These are phyloP conservation scores for Macropis europaea DNA, from an alignment of 2,888 invertebrate genomes.

Conservation along the genomic window DNA sequence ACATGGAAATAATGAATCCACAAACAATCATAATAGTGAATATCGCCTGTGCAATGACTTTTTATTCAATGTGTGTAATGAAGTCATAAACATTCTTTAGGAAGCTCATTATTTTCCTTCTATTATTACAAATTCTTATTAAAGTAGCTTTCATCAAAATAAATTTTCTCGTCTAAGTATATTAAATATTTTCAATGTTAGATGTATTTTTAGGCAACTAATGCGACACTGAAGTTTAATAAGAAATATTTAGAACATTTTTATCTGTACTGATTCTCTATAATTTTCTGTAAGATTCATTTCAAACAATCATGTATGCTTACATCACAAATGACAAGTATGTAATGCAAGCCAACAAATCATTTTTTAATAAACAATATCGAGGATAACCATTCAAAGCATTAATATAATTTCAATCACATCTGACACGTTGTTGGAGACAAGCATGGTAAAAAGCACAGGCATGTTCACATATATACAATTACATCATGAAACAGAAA, in stretches of 20 bases:
- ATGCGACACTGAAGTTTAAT: background rate
- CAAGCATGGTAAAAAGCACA: constrained; percentile 65
- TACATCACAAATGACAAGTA: constrained; percentile 36
- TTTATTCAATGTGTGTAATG: constrained; percentile 8
- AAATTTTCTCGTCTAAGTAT: background rate
- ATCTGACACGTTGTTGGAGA: constrained; percentile 61
- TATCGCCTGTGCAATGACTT: constrained; percentile 61
- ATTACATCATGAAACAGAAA: constrained; percentile 52
- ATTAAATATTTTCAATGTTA: background rate
- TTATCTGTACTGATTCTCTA: constrained; percentile 7
- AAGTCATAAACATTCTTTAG: constrained; percentile 1
- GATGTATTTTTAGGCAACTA: background rate
- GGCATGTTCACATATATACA: constrained; percentile 63
- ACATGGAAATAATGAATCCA: constrained; percentile 8
- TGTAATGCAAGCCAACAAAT: constrained; percentile 39
- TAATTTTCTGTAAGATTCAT: constrained; percentile 4
- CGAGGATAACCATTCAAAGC: constrained; percentile 64
- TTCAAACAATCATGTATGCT: constrained; percentile 18
- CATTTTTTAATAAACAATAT: constrained; percentile 43
- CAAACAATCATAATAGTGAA: constrained; percentile 32
- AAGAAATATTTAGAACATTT: background rate
- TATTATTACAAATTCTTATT: constrained; percentile 1
- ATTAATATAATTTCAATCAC: constrained; percentile 57
- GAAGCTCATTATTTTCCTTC: background rate
- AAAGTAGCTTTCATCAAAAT: background rate